Evolutionary conservation across 2,797 vertebrate genomes (phyloP).

Genomic region (Ataeniobius toweri): DNA sequence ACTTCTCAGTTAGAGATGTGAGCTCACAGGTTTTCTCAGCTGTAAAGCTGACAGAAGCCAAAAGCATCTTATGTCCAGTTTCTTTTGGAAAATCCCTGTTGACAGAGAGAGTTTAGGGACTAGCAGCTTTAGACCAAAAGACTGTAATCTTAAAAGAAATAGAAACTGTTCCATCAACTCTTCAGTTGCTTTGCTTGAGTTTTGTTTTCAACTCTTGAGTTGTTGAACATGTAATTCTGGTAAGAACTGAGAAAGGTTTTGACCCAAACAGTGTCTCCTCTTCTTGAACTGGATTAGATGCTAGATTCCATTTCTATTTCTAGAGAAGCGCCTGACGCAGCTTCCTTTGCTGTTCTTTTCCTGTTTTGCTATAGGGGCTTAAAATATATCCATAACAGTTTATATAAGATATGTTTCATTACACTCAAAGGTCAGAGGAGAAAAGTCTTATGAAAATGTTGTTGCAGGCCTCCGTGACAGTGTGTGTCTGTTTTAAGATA

Average conservation of each 20-base stretch:
- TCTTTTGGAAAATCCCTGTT: not conserved
- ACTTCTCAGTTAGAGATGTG: not conserved
- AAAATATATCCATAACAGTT: slow-evolving; percentile 7
- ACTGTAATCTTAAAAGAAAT: slow-evolving; percentile 23
- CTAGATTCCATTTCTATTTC: slow-evolving; percentile 18
- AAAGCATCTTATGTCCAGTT: slow-evolving; percentile 3
- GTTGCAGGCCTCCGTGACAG: slow-evolving; percentile 3
- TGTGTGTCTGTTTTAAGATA: slow-evolving; percentile 20
- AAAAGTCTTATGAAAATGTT: slow-evolving; percentile 15
- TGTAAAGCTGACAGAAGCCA: slow-evolving; percentile 15
- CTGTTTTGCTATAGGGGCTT: not conserved
- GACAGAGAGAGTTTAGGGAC: slow-evolving; percentile 1
- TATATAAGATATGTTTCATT: slow-evolving; percentile 13
- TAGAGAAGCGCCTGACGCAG: not conserved
- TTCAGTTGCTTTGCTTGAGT: slow-evolving; percentile 17
- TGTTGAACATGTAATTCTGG: slow-evolving; percentile 24
- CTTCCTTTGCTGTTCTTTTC: slow-evolving; percentile 15
- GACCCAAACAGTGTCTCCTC: slow-evolving; percentile 6
- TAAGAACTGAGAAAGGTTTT: slow-evolving; percentile 10
- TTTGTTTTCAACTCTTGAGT: slow-evolving; percentile 28
- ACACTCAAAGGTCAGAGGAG: slow-evolving; percentile 2
- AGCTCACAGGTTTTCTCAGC: not conserved
- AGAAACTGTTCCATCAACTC: slow-evolving; percentile 10
- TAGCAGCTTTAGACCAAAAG: slow-evolving; percentile 21
- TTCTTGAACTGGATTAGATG: slow-evolving; percentile 1